A percentile compares a stretch with the other conserved stretches of the same genome.
Evolutionary conservation across 2,797 vertebrate species (phyloP).

Genomic region (Pangasius djambal): DNA sequence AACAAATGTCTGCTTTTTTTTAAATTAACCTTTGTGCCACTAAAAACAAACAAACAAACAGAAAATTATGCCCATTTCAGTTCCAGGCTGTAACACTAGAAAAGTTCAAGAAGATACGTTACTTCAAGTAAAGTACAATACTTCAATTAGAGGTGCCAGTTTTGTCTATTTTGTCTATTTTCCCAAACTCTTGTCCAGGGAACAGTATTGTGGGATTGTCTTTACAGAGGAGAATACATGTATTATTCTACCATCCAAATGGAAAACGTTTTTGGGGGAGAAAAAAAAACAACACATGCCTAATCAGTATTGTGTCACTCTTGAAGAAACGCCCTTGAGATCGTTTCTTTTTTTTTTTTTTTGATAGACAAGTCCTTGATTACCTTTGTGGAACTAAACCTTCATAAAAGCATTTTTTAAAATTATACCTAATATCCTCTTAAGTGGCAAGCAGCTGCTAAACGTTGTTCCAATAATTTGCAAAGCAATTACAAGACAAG

Average conservation of each 20-base stretch:
- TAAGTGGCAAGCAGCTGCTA: slow-evolving; percentile 27
- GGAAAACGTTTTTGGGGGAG: background rate
- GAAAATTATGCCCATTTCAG: background rate
- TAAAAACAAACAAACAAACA: background rate
- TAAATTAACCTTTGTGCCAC: background rate
- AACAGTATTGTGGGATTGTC: background rate
- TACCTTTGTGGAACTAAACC: background rate
- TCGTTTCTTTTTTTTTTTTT: background rate
- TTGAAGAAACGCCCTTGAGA: background rate
- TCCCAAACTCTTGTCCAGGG: background rate
- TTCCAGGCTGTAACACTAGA: background rate
- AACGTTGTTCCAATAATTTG: slow-evolving; percentile 4
- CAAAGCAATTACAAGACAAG: slow-evolving; percentile 19
- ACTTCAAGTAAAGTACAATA: too few relatives aligned
- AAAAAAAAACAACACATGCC: background rate
- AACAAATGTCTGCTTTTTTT: background rate
- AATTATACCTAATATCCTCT: slow-evolving; percentile 14
- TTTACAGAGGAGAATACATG: background rate
- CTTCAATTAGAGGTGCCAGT: background rate
- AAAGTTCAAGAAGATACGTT: background rate
- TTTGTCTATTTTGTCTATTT: background rate
- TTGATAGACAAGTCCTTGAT: background rate
- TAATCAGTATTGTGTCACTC: background rate
- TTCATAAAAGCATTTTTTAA: slow-evolving; percentile 10
- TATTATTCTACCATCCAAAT: background rate